Evolutionary conservation across 2,113 vertebrate genomes (phyloP), one percentile per base, ranked within the genome.

Genomic region (Gnathonemus longibarbis): DNA sequence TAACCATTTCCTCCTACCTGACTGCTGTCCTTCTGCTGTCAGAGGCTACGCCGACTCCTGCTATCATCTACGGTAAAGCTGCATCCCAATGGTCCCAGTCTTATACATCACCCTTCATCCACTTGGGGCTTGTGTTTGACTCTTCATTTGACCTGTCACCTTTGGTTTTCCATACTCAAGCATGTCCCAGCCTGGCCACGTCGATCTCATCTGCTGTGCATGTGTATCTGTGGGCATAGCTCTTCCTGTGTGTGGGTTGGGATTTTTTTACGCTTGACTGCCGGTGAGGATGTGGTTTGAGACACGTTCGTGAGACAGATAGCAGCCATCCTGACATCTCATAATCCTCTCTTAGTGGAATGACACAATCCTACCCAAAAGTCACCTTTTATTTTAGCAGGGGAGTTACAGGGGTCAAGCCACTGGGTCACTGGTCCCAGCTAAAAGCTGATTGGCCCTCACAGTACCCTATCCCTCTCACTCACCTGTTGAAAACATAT

Each of bases 21-120:
- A 95, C 96, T 95, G 93, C 94, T 96, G 95, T 97, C 95, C 96
- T 96, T 97, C 92, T 95, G 93, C 96, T 96, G 96, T 96, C 97
- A 99, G 98, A 98, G 96, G 96, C 97, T 92, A 97, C 98, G 94
- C 97, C 97, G 95, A 96, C 97, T 95, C 97, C 98, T 95, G 94
- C 98, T 96, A 94, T 98, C 93, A 94, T 96, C 96, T 97, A 98
- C 97, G 98, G 98, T 99, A 99, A 99, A 98, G 93, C 94, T 95
- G 94, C 93, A 90, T 0, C 9, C 91, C 93, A 17, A 89, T 89
- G 85, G 86, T 15, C 56, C 83, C 70, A 91, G 94, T 94, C 92
- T 92, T 85, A 89, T 90, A 88, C 91, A 35, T 88, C 85, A 88
- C 90, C 88, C 66, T 50, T 27, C 88, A 93, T 89, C 92, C 35